A percentile compares a stretch with the other conserved stretches of the same genome.
phyloP scores from a whole-genome alignment of 2,797 vertebrate genomes.

The Chelonia mydas region DNA sequence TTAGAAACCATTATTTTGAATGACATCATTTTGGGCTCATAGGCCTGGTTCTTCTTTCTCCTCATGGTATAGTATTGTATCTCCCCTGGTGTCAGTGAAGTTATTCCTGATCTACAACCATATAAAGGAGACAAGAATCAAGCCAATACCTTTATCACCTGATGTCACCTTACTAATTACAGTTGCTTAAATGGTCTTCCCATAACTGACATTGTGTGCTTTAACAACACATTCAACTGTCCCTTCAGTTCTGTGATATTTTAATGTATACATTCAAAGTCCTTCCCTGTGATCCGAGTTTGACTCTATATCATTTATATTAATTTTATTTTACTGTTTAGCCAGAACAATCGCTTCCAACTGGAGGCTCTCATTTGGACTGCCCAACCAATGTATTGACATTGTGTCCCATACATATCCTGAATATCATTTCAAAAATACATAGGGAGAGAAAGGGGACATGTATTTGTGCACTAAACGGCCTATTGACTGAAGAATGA shows the following conservation, averaged over 20 bases:
- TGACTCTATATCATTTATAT: background rate
- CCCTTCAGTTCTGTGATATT: background rate
- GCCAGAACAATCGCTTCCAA: background rate
- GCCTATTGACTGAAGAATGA: background rate
- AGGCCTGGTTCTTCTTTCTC: background rate
- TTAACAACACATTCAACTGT: background rate
- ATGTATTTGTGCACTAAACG: background rate
- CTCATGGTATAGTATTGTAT: fast-evolving
- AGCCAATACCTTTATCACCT: background rate
- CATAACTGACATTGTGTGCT: background rate
- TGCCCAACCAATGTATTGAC: background rate
- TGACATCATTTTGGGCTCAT: background rate
- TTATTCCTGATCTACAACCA: background rate
- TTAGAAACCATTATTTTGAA: background rate
- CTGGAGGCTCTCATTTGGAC: background rate
- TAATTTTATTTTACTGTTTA: background rate
- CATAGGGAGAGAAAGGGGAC: fast-evolving
- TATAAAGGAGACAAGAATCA: fast-evolving
- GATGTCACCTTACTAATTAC: background rate
- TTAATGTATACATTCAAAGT: background rate
- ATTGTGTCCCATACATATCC: background rate
- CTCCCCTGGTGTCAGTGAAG: background rate
- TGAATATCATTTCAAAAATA: background rate
- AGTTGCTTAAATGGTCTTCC: background rate
- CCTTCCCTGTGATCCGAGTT: background rate